Conservation (phyloP, 2,797 vertebrate species). For the Cuniculus paca region DNA sequence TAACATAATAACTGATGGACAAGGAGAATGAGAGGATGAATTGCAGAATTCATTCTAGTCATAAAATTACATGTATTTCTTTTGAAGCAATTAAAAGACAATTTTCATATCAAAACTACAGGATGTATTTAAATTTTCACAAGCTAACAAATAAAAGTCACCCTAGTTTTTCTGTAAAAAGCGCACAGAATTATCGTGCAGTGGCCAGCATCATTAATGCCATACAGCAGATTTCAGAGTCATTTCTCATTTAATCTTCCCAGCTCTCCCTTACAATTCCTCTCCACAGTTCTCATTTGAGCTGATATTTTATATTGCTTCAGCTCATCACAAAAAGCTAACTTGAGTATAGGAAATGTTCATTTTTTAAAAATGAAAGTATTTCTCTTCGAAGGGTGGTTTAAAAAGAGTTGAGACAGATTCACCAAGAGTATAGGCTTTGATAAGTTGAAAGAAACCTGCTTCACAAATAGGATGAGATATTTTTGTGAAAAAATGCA, state of each 20-base stretch:
- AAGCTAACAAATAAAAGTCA: background rate
- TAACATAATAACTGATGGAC: background rate
- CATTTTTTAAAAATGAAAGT: slow-evolving; percentile 63
- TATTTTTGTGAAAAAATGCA: slow-evolving; percentile 76
- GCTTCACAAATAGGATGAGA: slow-evolving; percentile 70
- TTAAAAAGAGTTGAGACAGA: slow-evolving; percentile 60
- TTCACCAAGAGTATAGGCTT: slow-evolving; percentile 60
- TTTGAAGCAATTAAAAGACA: background rate
- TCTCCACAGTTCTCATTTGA: slow-evolving; percentile 47
- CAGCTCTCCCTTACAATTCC: slow-evolving; percentile 23
- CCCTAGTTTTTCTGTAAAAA: background rate
- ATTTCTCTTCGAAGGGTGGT: slow-evolving; percentile 66
- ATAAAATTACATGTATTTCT: background rate
- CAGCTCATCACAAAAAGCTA: slow-evolving; percentile 66
- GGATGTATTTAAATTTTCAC: background rate
- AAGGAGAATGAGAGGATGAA: background rate
- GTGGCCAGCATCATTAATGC: slow-evolving; percentile 9
- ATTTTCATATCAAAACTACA: slow-evolving; percentile 29
- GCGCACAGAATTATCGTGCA: background rate
- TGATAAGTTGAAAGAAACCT: slow-evolving; percentile 79
- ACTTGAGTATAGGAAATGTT: slow-evolving; percentile 69
- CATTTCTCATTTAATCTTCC: slow-evolving; percentile 61
- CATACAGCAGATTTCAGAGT: background rate
- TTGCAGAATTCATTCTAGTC: background rate
- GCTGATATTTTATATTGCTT: slow-evolving; percentile 68